Evolutionary conservation across 2,888 invertebrate genomes (phyloP).

Genomic region (Rotaria magnacalcarata): DNA sequence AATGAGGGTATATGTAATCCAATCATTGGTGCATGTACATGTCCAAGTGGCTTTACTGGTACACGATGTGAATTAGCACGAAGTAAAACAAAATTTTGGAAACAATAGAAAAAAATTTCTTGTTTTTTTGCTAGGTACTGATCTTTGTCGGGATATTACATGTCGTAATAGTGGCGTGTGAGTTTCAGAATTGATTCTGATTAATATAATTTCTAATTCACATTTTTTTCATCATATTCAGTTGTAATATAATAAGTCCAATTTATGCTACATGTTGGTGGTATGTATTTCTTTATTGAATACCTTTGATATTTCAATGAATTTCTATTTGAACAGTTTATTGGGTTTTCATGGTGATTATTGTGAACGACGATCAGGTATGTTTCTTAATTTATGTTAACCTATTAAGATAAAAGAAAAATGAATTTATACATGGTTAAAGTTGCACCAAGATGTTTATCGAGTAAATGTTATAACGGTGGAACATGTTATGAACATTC

Average conservation of each 20-base stretch:
- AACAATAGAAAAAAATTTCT: background rate
- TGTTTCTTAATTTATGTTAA: background rate
- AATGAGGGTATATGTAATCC: slow-evolving; percentile 23
- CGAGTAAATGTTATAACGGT: background rate
- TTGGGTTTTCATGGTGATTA: slow-evolving; percentile 33
- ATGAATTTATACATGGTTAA: no score
- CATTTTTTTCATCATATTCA: background rate
- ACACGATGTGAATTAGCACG: background rate
- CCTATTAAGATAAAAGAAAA: no score
- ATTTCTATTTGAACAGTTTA: background rate
- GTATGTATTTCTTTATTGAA: background rate
- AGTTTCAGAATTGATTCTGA: background rate
- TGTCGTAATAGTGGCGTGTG: slow-evolving; percentile 30
- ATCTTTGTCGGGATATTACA: slow-evolving; percentile 17
- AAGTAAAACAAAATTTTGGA: background rate
- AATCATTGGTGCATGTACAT: background rate
- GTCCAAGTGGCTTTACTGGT: slow-evolving; percentile 32
- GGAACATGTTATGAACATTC: slow-evolving; percentile 27
- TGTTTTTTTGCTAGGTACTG: background rate
- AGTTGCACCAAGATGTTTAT: background rate
- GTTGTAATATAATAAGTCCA: slow-evolving; percentile 15
- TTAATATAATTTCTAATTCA: no score
- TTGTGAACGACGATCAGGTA: slow-evolving; percentile 20
- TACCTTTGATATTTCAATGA: background rate
- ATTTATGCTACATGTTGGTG: slow-evolving; percentile 30